These are phyloP conservation scores for Chiroxiphia lanceolata DNA, from an alignment of 2,797 vertebrate genomes.

Conservation along the genomic window DNA sequence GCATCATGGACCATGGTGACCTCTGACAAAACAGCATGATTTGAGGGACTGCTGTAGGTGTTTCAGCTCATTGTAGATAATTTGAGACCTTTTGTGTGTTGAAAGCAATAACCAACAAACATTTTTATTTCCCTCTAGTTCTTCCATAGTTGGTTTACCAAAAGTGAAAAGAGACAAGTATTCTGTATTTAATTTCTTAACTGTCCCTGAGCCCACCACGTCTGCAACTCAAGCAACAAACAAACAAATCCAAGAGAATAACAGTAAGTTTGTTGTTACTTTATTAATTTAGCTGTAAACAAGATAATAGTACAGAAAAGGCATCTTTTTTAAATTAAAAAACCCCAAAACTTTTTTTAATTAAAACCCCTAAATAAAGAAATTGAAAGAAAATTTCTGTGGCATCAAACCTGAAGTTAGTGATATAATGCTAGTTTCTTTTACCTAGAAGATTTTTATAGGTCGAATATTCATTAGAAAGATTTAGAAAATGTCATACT, in stretches of 20 bases:
- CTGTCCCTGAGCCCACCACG: conserved; percentile 74
- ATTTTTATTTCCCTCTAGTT: conserved; percentile 76
- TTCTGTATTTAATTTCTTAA: conserved; percentile 95
- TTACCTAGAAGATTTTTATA: background rate
- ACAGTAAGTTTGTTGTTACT: conserved; percentile 68
- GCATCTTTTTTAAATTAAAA: background rate
- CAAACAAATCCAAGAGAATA: conserved; percentile 22
- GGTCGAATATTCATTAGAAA: background rate
- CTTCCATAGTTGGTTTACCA: conserved; percentile 84
- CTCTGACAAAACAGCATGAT: background rate
- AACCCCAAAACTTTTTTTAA: background rate
- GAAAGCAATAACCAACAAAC: background rate
- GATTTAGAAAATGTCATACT: background rate
- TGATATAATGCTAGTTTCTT: background rate
- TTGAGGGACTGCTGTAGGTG: background rate
- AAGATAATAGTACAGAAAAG: background rate
- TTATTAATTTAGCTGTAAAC: background rate
- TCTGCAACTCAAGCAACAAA: background rate
- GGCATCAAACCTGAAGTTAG: background rate
- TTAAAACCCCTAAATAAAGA: background rate
- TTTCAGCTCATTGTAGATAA: background rate
- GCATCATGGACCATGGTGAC: background rate
- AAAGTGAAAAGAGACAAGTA: conserved; percentile 95
- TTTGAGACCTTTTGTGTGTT: background rate
- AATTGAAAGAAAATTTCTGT: background rate